These are phyloP conservation scores for Helicoverpa zea DNA, from an alignment of 1,140 invertebrate genomes.

Conservation along the genomic window DNA sequence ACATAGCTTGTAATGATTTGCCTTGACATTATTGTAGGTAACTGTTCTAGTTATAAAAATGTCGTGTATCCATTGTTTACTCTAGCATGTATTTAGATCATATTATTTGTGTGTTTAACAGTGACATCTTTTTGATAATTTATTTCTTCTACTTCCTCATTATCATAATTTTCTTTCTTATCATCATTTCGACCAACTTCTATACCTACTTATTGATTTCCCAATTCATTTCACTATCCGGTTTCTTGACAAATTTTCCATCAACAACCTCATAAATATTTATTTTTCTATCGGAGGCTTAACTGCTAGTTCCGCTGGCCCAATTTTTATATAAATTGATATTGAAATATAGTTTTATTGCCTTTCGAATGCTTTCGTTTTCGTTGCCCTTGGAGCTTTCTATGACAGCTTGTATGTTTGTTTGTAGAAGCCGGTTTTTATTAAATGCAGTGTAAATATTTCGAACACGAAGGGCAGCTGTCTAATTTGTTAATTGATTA, in stretches of 20 bases:
- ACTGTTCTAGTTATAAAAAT: neutral
- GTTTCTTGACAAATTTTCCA: no score
- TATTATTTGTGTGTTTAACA: neutral
- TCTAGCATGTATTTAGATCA: neutral
- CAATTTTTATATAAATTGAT: neutral
- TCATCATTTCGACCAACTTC: no score
- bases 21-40: neutral
- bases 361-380: conserved; percentile 6
- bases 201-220: no score
- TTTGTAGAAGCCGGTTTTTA: no score
- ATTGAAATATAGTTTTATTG: neutral
- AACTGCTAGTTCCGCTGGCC: neutral
- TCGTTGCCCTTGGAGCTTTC: neutral
- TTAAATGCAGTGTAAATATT: no score
- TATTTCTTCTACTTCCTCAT: no score
- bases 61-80: neutral
- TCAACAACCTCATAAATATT: neutral
- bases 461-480: no score
- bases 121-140: no score
- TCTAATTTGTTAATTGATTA: no score
- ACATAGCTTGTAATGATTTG: neutral
- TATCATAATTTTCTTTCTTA: no score
- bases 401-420: neutral
- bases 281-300: neutral
- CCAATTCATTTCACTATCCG: no score